Base-by-base conservation (phyloP, 1,140 invertebrate genomes). In the Manduca sexta region DNA sequence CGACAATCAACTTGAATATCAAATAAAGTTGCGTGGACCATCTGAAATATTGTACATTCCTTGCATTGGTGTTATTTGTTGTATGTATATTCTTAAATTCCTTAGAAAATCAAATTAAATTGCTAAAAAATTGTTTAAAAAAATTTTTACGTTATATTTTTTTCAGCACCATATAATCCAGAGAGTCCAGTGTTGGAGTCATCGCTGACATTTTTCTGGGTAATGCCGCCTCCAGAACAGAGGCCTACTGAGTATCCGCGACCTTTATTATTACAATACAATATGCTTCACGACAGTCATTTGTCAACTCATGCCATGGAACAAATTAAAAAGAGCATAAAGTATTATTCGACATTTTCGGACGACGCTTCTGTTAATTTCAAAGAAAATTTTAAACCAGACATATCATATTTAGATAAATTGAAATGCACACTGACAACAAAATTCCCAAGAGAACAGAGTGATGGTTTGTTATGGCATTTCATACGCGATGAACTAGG, bases 1-100 rank as follows among this genome's bases (percentile, higher is more conserved):
- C 52, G 95, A 97, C 69, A 91, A 93, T 54, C 97, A 98, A 77
- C 86, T 98, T 46, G 95, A 97, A 63, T 97, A 98, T 88, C 95
- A 99, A 87, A 94, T 98, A 40, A 93, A 93, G 75, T 95, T 98
- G 94, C 94, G 96, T 65, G 96, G 96, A 1, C 90, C 91, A 4
- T 94, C 91, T 49, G 95, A 97, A 87, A 92, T 93, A 55, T 93
- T 92, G 12, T 98, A 98, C 66, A 94, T 93, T 34, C 97, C 97
- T 3, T 98, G 96, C 70, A 90, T 98, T 60, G 96, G 95, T 38
- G 88, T 98, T 17, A 98, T 98, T 76, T 93, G 95, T 54, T 97
- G 95, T 97, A 73, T 78, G 81, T 80, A 55, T 33, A 13, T 2
- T 52, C 26, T 18, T 37, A n/a, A 26, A 26, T 48, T 13, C 11